Base-by-base conservation (phyloP, 1,140 invertebrate genomes). In the Philotrypesis tridentata region DNA sequence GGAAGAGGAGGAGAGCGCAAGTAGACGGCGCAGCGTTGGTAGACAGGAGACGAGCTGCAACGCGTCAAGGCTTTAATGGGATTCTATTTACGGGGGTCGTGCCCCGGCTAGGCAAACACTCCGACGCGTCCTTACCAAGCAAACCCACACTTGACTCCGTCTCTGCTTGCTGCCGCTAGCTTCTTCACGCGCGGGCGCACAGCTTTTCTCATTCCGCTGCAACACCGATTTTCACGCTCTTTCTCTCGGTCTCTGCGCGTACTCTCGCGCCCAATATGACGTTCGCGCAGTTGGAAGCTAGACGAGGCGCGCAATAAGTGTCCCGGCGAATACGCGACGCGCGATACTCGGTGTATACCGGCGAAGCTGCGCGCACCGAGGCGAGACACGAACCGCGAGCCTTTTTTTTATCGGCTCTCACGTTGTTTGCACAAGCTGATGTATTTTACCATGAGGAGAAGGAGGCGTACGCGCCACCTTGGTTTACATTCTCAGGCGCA, bases 71-170 rank as follows among this genome's bases (percentile, higher is more conserved):
- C 88, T 88, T 89, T 90, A 90, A 91, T 90, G 88, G 89, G 87
- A 90, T 90, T 90, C 89, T 91, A 90, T 90, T 91, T 91, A 90
- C 89, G 85, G 86, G 89, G 84, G 87, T 89, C 89, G 88, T 89
- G 89, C 87, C 84, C 83, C 84, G 88, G 89, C 87, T 90, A 89
- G 85, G 85, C 87, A 91, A 90, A 90, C 89, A 90, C 85, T 86
- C 84, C 78, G 77, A 29, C 79, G 79, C 79, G 79, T 79, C 84
- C 79, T 83, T 79, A 71, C 71, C 55, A 67, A 79, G 72, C 40
- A 60, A 70, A 55, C 72, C 74, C 78, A 75, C 65, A 82, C 72
- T 74, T 70, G 55, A 33, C 31, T 48, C 68, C n/a, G 7, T 33
- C 29, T 63, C 84, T 79, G 74, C 82, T 67, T 61, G 55, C 12